Evolutionary conservation across 2,113 vertebrate species (phyloP).

Genomic region (Festucalex cinctus): DNA sequence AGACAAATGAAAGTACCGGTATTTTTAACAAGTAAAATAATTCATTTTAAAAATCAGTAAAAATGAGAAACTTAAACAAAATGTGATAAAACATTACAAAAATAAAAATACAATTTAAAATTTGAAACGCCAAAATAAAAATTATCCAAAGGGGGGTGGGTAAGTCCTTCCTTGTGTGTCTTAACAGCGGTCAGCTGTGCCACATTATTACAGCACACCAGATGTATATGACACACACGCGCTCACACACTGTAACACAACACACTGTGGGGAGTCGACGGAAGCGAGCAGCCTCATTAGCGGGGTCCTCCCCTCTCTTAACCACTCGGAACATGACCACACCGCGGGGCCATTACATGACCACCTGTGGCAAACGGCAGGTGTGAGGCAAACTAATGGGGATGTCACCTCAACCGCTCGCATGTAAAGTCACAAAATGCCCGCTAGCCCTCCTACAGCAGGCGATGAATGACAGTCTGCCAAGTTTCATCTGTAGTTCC

Average conservation of each 20-base stretch:
- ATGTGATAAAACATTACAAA: no score
- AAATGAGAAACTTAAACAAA: no score
- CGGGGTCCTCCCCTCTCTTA: conserved; percentile 34
- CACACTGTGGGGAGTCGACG: conserved; percentile 30
- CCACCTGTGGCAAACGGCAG: conserved; percentile 61
- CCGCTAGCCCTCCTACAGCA: conserved; percentile 13
- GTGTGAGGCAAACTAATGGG: conserved; percentile 58
- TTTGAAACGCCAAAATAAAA: no score
- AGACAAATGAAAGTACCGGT: no score
- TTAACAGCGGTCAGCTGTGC: conserved; percentile 27
- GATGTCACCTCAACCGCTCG: conserved; percentile 36
- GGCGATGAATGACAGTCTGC: not conserved
- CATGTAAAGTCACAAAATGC: conserved; percentile 18
- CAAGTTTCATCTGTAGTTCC: conserved; percentile 31
- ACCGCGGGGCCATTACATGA: conserved; percentile 62
- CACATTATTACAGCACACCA: conserved; percentile 17
- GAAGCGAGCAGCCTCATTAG: conserved; percentile 56
- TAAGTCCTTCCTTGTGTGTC: not conserved
- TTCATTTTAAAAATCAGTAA: no score
- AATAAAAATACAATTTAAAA: no score
- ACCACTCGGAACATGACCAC: conserved; percentile 48
- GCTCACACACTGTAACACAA: not conserved
- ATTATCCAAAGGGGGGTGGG: no score
- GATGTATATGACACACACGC: conserved; percentile 25
- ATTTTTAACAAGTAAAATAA: no score